Evolutionary conservation across 1,140 invertebrate species (phyloP).

Genomic region (Achatina immaculata): DNA sequence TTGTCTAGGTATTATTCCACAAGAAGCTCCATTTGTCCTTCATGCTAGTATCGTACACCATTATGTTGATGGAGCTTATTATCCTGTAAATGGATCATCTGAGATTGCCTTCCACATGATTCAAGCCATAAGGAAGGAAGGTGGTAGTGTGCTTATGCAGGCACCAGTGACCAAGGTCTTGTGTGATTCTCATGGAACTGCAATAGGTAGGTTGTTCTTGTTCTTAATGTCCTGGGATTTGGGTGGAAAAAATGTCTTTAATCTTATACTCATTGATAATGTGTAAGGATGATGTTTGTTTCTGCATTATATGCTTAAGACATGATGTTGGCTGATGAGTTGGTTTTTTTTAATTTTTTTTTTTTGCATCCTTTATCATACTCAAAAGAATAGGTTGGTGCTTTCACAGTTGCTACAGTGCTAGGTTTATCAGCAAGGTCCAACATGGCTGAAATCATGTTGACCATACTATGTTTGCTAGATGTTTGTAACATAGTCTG

Average conservation of each 20-base stretch:
- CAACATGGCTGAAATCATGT: too few relatives aligned
- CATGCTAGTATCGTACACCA: conserved; percentile 67
- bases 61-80: conserved; percentile 68
- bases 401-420: too few relatives aligned
- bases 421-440: too few relatives aligned
- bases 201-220: background rate
- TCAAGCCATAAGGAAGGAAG: conserved; percentile 68
- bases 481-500: too few relatives aligned
- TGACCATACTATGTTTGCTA: too few relatives aligned
- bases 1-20: conserved; percentile 64
- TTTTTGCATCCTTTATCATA: too few relatives aligned
- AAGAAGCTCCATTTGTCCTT: conserved; percentile 60
- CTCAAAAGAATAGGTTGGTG: too few relatives aligned
- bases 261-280: background rate
- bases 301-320: background rate
- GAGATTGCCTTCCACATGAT: conserved; percentile 71
- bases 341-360: too few relatives aligned
- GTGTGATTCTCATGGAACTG: conserved; percentile 4
- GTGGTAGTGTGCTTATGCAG: conserved; percentile 69
- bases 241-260: background rate
- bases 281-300: background rate
- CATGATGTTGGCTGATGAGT: too few relatives aligned
- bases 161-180: conserved; percentile 68
- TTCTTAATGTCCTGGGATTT: background rate
- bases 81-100: conserved; percentile 71